Percentiles rank a stretch among this genome's conserved stretches.
Evolutionary conservation across 2,888 invertebrate genomes (phyloP).

Genomic region (Trypoxylon attenuatum): DNA sequence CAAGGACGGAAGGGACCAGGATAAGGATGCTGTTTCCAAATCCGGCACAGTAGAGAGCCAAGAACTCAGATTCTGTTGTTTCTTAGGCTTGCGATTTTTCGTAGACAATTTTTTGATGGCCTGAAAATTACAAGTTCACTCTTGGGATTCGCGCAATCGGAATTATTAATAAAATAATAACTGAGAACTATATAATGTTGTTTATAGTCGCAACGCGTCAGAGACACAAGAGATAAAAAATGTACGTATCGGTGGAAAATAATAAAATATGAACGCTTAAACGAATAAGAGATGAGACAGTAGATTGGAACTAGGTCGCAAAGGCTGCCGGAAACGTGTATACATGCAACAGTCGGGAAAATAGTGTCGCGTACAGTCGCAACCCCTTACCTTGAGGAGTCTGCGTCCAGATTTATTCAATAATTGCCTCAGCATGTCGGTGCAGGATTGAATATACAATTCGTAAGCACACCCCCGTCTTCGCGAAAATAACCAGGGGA

Average conservation of each 20-base stretch:
- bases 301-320: constrained; percentile 47
- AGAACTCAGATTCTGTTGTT: constrained; percentile 46
- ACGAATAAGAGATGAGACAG: too few relatives aligned
- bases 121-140: too few relatives aligned
- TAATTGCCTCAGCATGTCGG: constrained; percentile 67
- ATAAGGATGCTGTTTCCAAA: constrained; percentile 61
- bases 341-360: constrained; percentile 19
- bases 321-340: constrained; percentile 29
- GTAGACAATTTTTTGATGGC: constrained; percentile 70
- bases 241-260: too few relatives aligned
- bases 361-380: constrained; percentile 12
- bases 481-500: too few relatives aligned
- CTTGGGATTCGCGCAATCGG: too few relatives aligned
- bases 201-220: too few relatives aligned
- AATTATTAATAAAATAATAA: too few relatives aligned
- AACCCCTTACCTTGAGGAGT: constrained; percentile 66
- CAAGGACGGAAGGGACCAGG: constrained; percentile 65
- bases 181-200: too few relatives aligned
- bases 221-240: too few relatives aligned
- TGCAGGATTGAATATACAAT: too few relatives aligned
- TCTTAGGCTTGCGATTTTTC: constrained; percentile 59
- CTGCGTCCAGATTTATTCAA: constrained; percentile 69
- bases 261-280: too few relatives aligned
- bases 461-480: too few relatives aligned
- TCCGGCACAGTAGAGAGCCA: constrained; percentile 57